These are phyloP conservation scores for Apotomis turbidana DNA, from an alignment of 2,888 invertebrate species.

Conservation along the genomic window DNA sequence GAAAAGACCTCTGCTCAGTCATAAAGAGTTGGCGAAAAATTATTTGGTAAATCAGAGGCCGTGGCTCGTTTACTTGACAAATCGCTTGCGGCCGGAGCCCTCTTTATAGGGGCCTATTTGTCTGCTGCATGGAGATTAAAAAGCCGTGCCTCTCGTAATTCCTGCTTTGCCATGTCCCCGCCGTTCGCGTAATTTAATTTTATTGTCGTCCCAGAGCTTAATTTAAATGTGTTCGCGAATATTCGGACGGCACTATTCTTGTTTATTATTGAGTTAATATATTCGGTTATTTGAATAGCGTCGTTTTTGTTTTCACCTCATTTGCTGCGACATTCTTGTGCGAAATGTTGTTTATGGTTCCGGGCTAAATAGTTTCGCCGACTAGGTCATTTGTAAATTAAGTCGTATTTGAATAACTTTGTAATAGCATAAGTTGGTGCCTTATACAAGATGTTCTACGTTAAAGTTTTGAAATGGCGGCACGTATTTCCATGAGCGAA, in stretches of 20 bases:
- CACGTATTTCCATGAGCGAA: slow-evolving; percentile 32
- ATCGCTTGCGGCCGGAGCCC: slow-evolving; percentile 44
- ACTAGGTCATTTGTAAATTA: slow-evolving; percentile 40
- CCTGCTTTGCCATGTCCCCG: slow-evolving; percentile 44
- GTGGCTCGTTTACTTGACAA: slow-evolving; percentile 47
- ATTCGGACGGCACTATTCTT: slow-evolving; percentile 40
- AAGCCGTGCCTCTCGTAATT: slow-evolving; percentile 45
- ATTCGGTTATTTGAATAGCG: slow-evolving; percentile 40
- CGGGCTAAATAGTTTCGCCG: slow-evolving; percentile 36
- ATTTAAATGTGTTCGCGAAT: slow-evolving; percentile 44
- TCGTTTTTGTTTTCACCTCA: slow-evolving; percentile 38
- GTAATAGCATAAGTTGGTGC: slow-evolving; percentile 30
- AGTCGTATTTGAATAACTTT: slow-evolving; percentile 38
- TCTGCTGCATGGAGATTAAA: slow-evolving; percentile 47
- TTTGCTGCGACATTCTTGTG: slow-evolving; percentile 35
- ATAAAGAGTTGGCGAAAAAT: slow-evolving; percentile 42
- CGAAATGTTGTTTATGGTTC: slow-evolving; percentile 36
- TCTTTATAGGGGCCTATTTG: slow-evolving; percentile 47
- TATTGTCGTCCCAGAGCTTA: slow-evolving; percentile 44
- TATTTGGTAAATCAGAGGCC: slow-evolving; percentile 46
- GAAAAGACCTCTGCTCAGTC: slow-evolving; percentile 32
- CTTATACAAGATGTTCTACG: slow-evolving; percentile 30
- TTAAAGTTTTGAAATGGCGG: slow-evolving; percentile 29
- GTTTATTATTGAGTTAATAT: slow-evolving; percentile 42
- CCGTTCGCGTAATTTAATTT: slow-evolving; percentile 45